Evolutionary conservation across 2,888 invertebrate species (phyloP), one percentile per base, ranked within the genome.

Genomic region (Dorcus hopei): DNA sequence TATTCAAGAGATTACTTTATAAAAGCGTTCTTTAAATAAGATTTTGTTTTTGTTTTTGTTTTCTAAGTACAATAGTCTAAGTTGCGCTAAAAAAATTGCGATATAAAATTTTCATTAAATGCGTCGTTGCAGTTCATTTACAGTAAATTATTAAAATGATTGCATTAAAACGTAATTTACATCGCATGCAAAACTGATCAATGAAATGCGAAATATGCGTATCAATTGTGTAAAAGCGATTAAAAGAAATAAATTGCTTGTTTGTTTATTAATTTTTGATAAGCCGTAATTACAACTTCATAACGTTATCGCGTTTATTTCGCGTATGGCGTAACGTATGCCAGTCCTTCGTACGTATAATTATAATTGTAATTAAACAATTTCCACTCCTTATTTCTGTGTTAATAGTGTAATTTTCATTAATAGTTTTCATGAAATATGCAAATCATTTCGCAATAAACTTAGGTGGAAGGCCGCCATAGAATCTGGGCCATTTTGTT

Each of bases 341-440:
- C 38, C 50, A 14, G 56, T 41, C 14, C 33, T n/a, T 9, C 49
- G 45, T 54, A 47, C 43, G 42, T 57, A 54, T 54, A 47, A 55
- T 52, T 43, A 58, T 52, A 43, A 54, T 49, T 47, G 45, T 45
- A 45, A 45, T 45, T 45, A 45, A 45, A 45, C 19, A 45, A 52
- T 61, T 61, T 55, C 52, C 52, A 50, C 38, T 57, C 59, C 55
- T 61, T 59, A 53, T 53, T 59, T 54, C 54, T 52, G 58, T 49
- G 59, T 54, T 55, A 51, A 61, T 61, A 53, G 61, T 57, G 64
- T 65, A 69, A 69, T 72, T 69, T 66, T 65, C 70, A 70, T 72
- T 72, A 70, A 72, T 70, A 66, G 69, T 66, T 68, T 70, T 64
- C 61, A 67, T 73, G 68, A 71, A 72, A 70, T 71, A 72, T 72